Evolutionary conservation across 2,888 invertebrate genomes (phyloP), one percentile per base, ranked within the genome.

Genomic region (Caenorhabditis sp.): DNA sequence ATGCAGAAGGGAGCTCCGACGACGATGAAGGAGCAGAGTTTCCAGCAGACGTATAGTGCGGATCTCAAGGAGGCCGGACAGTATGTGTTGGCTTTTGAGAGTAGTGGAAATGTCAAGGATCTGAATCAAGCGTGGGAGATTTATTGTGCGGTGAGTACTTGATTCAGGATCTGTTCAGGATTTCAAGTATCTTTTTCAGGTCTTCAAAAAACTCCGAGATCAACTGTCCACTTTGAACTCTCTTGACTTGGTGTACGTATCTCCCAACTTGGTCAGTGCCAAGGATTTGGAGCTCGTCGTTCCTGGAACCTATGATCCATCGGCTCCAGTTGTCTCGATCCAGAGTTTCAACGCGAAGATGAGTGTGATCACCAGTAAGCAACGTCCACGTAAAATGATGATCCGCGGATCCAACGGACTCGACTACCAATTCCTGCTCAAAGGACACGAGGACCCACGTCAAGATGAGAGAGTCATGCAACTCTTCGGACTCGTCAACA

Each of bases 381-480:
- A 99, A 93, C 94, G 98, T 3, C 99, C 99, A 0, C 94, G 99
- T 44, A 97, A 98, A 87, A 94, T 99, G 3, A 95, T 96, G 92
- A 96, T 99, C 84, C 94, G 94, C 93, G 95, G 95, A 85, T 96
- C 96, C 88, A 97, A 99, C 93, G 99, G 99, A 72, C 96, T 96
- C 92, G 97, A 98, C 92, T 99, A 98, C 93, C 96, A 96, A 95
- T 99, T 99, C 94, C 94, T 99, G 44, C 94, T 99, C 84, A 99
- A 99, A 93, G 99, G 99, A 0, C 99, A 99, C 93, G 99, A 99
- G 93, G 99, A 99, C 94, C 94, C 99, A 80, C 94, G 99, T 0
- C 99, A 99, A 93, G 99, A 99, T 93, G 99, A 99, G 93, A 94
- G 99, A 66, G 99, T 91, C 8, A 92, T 92, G 92, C 99, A 99